Evolutionary conservation across 2,888 invertebrate genomes (phyloP).

Genomic region (Cremastinae sp.): DNA sequence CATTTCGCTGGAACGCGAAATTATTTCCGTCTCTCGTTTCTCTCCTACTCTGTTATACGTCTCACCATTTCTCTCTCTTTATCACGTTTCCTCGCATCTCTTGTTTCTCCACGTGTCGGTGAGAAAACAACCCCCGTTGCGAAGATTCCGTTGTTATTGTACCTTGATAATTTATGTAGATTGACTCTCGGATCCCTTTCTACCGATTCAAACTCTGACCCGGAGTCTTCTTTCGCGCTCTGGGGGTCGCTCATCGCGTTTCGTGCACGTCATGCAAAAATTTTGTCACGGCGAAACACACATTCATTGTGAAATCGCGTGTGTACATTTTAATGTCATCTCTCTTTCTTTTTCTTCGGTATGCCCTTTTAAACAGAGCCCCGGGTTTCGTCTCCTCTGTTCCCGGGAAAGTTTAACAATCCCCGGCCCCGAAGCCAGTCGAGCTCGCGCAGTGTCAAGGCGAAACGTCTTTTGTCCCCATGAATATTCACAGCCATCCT

Average conservation of each 20-base stretch:
- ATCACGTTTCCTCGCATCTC: background rate
- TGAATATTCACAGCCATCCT: slow-evolving; percentile 42
- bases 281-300: background rate
- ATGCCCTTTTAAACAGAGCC: background rate
- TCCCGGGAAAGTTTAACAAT: slow-evolving; percentile 60
- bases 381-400: slow-evolving; percentile 3
- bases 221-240: background rate
- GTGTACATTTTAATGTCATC: no score
- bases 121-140: slow-evolving; percentile 20
- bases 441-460: slow-evolving; percentile 53
- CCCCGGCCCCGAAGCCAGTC: slow-evolving; percentile 36
- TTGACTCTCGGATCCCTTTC: background rate
- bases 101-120: background rate
- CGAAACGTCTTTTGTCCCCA: slow-evolving; percentile 58
- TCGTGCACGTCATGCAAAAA: no score
- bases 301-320: background rate
- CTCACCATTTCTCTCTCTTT: background rate
- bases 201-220: slow-evolving; percentile 18
- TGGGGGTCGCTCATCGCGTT: background rate
- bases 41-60: background rate
- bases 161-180: slow-evolving; percentile 20
- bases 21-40: slow-evolving; percentile 69
- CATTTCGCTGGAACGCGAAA: slow-evolving; percentile 68
- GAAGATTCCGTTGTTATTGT: slow-evolving; percentile 20
- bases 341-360: no score